A percentile compares a stretch with the other conserved stretches of the same genome.
phyloP scores from a whole-genome alignment of 2,113 vertebrate species.

The Neopipo cinnamomea region DNA sequence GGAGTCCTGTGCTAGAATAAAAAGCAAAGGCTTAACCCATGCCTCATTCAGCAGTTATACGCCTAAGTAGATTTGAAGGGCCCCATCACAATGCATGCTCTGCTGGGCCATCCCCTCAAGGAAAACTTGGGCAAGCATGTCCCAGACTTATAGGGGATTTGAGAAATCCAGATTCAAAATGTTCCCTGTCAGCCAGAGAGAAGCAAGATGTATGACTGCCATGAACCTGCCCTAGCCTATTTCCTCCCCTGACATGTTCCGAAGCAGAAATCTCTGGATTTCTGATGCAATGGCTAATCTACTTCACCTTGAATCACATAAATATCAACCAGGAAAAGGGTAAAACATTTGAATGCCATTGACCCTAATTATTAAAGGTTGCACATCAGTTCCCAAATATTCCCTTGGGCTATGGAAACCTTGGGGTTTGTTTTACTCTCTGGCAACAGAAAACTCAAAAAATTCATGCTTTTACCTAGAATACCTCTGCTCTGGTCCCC shows the following conservation, averaged over 20 bases:
- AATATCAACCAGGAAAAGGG: not conserved
- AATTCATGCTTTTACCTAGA: not conserved
- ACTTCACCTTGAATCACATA: not conserved
- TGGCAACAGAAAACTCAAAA: not conserved
- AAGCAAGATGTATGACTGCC: not conserved
- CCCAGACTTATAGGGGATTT: not conserved
- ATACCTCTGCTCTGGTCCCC: not conserved
- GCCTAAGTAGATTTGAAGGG: not conserved
- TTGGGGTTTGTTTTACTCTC: not conserved
- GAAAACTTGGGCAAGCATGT: not conserved
- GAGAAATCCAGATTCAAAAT: not conserved
- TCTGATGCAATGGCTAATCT: not conserved
- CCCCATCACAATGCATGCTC: rapidly evolving
- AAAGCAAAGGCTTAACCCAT: not conserved
- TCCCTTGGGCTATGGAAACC: not conserved
- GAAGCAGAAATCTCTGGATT: not conserved
- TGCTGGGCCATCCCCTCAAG: not conserved
- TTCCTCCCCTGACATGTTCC: not conserved
- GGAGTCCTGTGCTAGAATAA: not conserved
- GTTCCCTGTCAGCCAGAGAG: not conserved
- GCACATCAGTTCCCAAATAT: not conserved
- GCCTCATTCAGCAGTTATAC: not conserved
- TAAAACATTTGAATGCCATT: not conserved
- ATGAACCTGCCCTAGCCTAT: not conserved
- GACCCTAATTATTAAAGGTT: not conserved